phyloP scores from a whole-genome alignment of 2,797 vertebrate species.

The Parotocinclus haroldoi region DNA sequence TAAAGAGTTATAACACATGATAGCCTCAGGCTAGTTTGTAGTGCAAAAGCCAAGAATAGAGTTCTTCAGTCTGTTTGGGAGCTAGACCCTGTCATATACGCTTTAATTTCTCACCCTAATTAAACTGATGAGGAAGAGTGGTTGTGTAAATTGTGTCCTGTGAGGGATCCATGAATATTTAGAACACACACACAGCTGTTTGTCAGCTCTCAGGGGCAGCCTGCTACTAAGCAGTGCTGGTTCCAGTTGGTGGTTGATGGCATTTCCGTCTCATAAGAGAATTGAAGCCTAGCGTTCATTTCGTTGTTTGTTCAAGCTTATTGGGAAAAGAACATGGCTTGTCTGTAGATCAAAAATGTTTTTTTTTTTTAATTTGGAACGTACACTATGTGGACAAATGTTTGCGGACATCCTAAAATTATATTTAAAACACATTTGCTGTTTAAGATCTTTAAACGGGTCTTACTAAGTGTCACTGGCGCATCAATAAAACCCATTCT shows the following conservation, averaged over 20 bases:
- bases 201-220: slow-evolving; percentile 8
- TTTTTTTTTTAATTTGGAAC: neutral
- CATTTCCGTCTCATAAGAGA: neutral
- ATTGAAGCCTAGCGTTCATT: slow-evolving; percentile 2
- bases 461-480: too few species aligned
- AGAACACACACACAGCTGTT: slow-evolving; percentile 26
- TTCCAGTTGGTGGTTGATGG: slow-evolving; percentile 15
- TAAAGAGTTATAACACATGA: too few species aligned
- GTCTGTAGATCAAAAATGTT: neutral
- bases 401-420: too few species aligned
- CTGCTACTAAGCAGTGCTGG: slow-evolving; percentile 1
- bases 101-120: neutral
- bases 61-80: neutral
- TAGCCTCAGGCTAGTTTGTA: too few species aligned
- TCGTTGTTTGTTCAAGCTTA: neutral
- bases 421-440: too few species aligned
- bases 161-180: slow-evolving; percentile 15
- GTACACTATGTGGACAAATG: too few species aligned
- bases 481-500: too few species aligned
- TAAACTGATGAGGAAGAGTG: slow-evolving; percentile 17
- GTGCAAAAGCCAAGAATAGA: too few species aligned
- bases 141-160: slow-evolving; percentile 34
- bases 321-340: slow-evolving; percentile 13
- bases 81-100: slow-evolving; percentile 13
- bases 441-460: too few species aligned